Conservation (phyloP, 2,888 invertebrate genomes). For the Polymixis flavicincta region DNA sequence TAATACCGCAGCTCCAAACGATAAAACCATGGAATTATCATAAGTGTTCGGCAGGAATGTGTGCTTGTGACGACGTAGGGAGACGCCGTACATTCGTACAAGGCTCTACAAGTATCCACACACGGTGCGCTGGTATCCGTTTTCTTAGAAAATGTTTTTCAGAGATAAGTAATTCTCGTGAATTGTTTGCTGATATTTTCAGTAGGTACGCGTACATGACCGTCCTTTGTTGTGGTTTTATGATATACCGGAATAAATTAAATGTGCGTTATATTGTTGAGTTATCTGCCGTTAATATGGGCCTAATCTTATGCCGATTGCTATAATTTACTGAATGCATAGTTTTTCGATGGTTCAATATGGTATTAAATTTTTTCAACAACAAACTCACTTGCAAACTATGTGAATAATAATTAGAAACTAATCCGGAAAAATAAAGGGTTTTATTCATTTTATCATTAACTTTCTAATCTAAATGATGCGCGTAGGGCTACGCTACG, state of each 20-base stretch:
- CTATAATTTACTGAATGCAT: background rate
- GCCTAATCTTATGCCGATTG: background rate
- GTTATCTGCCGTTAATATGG: background rate
- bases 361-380: background rate
- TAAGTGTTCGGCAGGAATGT: constrained; percentile 88
- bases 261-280: constrained; percentile 12
- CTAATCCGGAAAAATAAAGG: no score
- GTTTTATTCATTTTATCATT: background rate
- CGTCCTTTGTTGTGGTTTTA: constrained; percentile 47
- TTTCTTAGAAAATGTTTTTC: constrained; percentile 61
- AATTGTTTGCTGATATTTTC: constrained; percentile 45
- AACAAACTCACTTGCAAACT: background rate
- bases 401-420: background rate
- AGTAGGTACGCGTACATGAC: constrained; percentile 13
- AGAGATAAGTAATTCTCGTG: constrained; percentile 55
- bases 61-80: constrained; percentile 79
- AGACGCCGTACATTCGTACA: constrained; percentile 48
- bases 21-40: constrained; percentile 90
- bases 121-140: constrained; percentile 51
- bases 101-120: constrained; percentile 59
- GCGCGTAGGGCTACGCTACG: constrained; percentile 16
- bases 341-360: background rate
- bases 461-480: background rate
- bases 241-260: constrained; percentile 1
- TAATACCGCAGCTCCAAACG: constrained; percentile 87